Evolutionary conservation across 2,888 invertebrate species (phyloP).

Genomic region (Microdon myrmicae): DNA sequence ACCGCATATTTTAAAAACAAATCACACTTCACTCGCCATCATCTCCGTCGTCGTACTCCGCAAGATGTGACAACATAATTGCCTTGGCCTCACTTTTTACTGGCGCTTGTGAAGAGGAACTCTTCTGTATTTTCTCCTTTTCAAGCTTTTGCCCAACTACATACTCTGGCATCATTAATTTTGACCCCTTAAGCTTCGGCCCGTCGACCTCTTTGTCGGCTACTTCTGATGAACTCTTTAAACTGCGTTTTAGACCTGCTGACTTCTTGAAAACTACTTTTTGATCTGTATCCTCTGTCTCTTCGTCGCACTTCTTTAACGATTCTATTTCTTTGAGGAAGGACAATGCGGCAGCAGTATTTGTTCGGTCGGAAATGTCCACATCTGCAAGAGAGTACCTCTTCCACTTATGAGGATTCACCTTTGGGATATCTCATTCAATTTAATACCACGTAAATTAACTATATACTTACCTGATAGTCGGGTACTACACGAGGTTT

Average conservation of each 20-base stretch:
- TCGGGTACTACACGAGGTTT: constrained; percentile 68
- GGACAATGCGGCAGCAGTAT: constrained; percentile 81
- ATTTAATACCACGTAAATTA: neutral
- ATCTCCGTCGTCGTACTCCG: constrained; percentile 66
- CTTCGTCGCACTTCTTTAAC: constrained; percentile 61
- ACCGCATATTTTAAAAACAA: too few relatives aligned
- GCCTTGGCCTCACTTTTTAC: constrained; percentile 58
- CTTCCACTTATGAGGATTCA: constrained; percentile 84
- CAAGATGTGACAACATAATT: constrained; percentile 70
- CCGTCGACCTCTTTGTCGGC: constrained; percentile 62
- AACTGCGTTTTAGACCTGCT: constrained; percentile 57
- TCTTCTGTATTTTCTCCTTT: constrained; percentile 61
- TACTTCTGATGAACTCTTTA: constrained; percentile 59
- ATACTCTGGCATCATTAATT: constrained; percentile 85
- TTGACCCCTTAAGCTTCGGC: constrained; percentile 73
- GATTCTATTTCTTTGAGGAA: constrained; percentile 77
- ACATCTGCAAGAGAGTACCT: constrained; percentile 85
- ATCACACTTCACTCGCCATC: constrained; percentile 22
- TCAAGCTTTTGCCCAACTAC: constrained; percentile 75
- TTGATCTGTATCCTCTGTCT: neutral
- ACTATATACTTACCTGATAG: constrained; percentile 61
- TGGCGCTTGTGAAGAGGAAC: constrained; percentile 8
- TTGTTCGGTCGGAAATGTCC: constrained; percentile 82
- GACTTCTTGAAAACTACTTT: constrained; percentile 65
- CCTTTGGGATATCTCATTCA: constrained; percentile 67